These are phyloP conservation scores for Dicycla oo DNA, from an alignment of 2,888 invertebrate species.

Conservation along the genomic window DNA sequence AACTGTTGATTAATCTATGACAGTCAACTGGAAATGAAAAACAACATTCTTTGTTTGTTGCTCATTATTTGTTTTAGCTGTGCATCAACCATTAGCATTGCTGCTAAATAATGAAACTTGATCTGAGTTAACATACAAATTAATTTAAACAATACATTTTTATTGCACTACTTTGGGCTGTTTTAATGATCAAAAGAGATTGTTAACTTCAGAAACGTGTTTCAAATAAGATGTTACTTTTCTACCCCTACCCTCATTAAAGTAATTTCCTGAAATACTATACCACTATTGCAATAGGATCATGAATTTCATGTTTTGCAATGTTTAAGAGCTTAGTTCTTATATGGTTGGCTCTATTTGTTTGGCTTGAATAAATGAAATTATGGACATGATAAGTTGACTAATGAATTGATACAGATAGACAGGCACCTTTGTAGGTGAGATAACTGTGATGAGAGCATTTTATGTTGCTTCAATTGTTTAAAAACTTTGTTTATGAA, in stretches of 20 bases:
- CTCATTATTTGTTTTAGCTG: slow-evolving; percentile 31
- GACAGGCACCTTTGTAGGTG: not conserved
- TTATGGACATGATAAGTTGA: not conserved
- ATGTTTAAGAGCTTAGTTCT: not conserved
- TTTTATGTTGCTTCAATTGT: not conserved
- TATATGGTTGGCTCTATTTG: not conserved
- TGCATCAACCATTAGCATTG: slow-evolving; percentile 7
- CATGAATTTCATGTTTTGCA: not conserved
- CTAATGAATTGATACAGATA: not conserved
- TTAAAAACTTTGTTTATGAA: not conserved
- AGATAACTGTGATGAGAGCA: slow-evolving; percentile 5
- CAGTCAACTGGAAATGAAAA: slow-evolving; percentile 24
- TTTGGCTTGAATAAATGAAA: slow-evolving; percentile 6
- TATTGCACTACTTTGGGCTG: not conserved
- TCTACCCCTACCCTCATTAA: not conserved
- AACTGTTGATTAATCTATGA: slow-evolving; percentile 30
- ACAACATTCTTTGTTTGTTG: slow-evolving; percentile 37
- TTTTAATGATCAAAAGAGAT: not conserved
- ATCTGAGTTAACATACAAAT: not conserved
- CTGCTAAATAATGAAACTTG: not conserved
- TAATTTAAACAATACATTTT: not conserved
- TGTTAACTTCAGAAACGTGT: not conserved
- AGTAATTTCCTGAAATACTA: not conserved
- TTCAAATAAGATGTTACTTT: not conserved
- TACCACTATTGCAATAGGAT: not conserved